Conservation (phyloP, 2,888 invertebrate species). For the Eilema sororculum region DNA sequence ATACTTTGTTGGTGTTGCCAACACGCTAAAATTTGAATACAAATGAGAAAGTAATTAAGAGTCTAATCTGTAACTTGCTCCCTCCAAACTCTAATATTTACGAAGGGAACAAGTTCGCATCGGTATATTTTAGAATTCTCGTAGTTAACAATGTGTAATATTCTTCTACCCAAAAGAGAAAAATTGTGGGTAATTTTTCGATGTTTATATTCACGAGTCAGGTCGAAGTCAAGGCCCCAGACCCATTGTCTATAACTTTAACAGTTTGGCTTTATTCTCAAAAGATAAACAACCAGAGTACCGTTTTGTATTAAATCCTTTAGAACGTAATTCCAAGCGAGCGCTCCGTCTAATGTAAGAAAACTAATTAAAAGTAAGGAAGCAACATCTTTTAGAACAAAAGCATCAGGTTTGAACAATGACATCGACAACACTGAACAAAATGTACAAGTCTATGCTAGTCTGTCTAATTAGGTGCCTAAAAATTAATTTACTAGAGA, state of each 20-base stretch:
- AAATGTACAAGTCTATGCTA: not conserved
- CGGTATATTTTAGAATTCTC: not conserved
- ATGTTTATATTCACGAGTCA: not conserved
- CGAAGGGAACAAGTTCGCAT: not conserved
- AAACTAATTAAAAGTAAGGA: slow-evolving; percentile 9
- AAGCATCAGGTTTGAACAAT: not conserved
- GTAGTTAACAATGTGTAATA: not conserved
- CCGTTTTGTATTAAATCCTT: not conserved
- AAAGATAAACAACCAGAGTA: not conserved
- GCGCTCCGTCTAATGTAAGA: not conserved
- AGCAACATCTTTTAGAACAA: not conserved
- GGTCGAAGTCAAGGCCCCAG: not conserved
- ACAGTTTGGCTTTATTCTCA: not conserved
- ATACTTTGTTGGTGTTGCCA: too few species aligned
- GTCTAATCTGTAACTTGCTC: not conserved
- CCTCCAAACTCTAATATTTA: not conserved
- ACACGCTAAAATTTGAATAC: too few species aligned
- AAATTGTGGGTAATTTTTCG: not conserved
- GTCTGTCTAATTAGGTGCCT: too few species aligned
- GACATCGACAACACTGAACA: not conserved
- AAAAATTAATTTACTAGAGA: not conserved
- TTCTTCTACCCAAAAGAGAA: not conserved
- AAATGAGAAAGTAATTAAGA: too few species aligned
- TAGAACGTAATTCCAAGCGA: not conserved
- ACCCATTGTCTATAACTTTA: slow-evolving; percentile 1